Evolutionary conservation across 2,113 vertebrate species (phyloP), one percentile per base, ranked within the genome.

Genomic region (Recurvirostra avosetta): DNA sequence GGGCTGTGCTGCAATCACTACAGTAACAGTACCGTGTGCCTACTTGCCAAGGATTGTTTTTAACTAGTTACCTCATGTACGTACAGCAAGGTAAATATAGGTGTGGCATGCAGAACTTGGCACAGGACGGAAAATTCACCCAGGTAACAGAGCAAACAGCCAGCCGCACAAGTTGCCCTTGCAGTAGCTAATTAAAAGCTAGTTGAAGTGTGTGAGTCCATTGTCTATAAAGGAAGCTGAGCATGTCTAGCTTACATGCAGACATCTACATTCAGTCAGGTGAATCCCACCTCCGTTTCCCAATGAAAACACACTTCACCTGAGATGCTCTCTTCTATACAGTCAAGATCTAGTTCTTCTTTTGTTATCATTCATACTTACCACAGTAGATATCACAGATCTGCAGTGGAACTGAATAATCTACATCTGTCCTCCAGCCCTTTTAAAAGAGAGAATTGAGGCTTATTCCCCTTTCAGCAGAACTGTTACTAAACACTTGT

Each of bases 391-490:
- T 91, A 82, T 97, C 80, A 25, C 97, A 98, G 86, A 96, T 92
- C 68, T 97, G 95, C 80, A 96, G 65, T 36, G 96, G 97, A 88
- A 97, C 91, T 30, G 98, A 97, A 90, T 97, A 98, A 91, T 98
- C 96, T 73, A 97, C 96, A 79, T 98, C 98, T 77, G 96, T 97
- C 71, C 98, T 97, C 98, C 96, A 97, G 40, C 95, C 98, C 98
- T 98, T 94, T 90, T 32, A 68, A 94, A 94, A 88, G 30, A 95
- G 94, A 94, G 27, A 86, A 89, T n/a, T 77, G 27, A 88, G 15
- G 25, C 10, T 95, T 95, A 96, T 83, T 94, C 38, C 12, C 32
- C 30, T 91, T 63, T 77, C 58, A 84, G 43, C 56, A 93, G 65
- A 79, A 45, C 18, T 61, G 34, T 22, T 71, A 82, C 55, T 79